Evolutionary conservation across 2,888 invertebrate genomes (phyloP).

Genomic region (Troilus luridus): DNA sequence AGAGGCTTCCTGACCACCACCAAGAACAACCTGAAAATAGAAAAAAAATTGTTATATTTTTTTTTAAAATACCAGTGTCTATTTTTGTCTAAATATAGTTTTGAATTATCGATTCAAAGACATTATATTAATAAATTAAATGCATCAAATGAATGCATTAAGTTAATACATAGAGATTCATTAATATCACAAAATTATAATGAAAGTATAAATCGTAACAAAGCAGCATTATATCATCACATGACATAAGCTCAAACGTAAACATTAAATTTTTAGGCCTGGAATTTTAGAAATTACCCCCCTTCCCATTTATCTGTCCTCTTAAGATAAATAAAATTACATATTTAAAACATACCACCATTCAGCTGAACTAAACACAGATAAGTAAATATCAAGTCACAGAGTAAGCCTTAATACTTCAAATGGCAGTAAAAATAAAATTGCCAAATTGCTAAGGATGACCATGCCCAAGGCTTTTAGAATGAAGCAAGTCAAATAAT

Average conservation of each 20-base stretch:
- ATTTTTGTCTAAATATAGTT: background rate
- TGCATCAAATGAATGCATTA: no score
- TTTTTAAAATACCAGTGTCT: no score
- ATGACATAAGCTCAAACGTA: background rate
- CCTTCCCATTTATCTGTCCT: background rate
- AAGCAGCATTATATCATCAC: background rate
- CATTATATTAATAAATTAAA: no score
- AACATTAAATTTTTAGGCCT: background rate
- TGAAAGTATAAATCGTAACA: background rate
- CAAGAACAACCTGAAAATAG: slow-evolving; percentile 82
- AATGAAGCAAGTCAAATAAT: background rate
- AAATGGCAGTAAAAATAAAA: no score
- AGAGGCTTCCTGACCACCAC: slow-evolving; percentile 99
- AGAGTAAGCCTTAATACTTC: no score
- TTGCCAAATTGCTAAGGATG: no score
- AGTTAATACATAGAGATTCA: no score
- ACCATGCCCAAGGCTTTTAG: no score
- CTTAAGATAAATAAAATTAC: background rate
- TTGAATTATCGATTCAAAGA: background rate
- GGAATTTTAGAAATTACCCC: background rate
- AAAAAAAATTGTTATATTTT: slow-evolving; percentile 9
- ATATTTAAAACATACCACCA: background rate
- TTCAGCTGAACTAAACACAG: no score
- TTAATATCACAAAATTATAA: background rate
- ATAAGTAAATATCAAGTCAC: no score